Conservation (phyloP, 2,797 vertebrate genomes). For the Gorsachius magnificus region DNA sequence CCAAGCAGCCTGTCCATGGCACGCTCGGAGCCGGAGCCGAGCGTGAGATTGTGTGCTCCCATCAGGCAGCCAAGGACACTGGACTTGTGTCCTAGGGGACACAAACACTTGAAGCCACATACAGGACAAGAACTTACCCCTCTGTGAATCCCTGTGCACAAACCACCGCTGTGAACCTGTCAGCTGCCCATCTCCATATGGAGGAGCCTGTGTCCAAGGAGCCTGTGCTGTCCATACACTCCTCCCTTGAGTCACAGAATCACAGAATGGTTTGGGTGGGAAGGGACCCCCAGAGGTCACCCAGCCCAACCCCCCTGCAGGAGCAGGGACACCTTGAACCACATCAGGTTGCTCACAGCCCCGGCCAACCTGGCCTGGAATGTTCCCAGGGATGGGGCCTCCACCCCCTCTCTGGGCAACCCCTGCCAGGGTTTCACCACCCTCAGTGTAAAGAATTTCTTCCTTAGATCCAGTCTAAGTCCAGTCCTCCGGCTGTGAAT, state of each 20-base stretch:
- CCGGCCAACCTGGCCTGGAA: too few relatives aligned
- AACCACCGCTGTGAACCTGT: neutral
- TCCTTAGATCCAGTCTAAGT: too few relatives aligned
- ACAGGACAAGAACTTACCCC: neutral
- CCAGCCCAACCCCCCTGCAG: too few relatives aligned
- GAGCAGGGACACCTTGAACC: too few relatives aligned
- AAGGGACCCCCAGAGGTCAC: too few relatives aligned
- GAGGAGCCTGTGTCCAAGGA: neutral
- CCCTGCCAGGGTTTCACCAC: too few relatives aligned
- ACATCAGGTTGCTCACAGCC: too few relatives aligned
- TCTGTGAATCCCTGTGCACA: neutral
- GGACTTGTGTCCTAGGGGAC: neutral
- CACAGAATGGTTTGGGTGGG: too few relatives aligned
- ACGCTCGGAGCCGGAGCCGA: fast-evolving
- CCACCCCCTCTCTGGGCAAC: too few relatives aligned
- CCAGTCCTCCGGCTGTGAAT: neutral
- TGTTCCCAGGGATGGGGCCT: too few relatives aligned
- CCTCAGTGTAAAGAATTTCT: too few relatives aligned
- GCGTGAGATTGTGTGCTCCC: neutral
- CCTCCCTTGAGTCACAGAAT: neutral
- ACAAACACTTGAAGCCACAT: too few relatives aligned
- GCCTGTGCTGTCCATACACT: neutral
- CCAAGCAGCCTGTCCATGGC: neutral
- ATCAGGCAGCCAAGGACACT: neutral
- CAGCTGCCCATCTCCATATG: fast-evolving